Percentiles rank a stretch among this genome's conserved stretches.
Evolutionary conservation across 2,888 invertebrate genomes (phyloP).

Genomic region (Electrophaes corylata): DNA sequence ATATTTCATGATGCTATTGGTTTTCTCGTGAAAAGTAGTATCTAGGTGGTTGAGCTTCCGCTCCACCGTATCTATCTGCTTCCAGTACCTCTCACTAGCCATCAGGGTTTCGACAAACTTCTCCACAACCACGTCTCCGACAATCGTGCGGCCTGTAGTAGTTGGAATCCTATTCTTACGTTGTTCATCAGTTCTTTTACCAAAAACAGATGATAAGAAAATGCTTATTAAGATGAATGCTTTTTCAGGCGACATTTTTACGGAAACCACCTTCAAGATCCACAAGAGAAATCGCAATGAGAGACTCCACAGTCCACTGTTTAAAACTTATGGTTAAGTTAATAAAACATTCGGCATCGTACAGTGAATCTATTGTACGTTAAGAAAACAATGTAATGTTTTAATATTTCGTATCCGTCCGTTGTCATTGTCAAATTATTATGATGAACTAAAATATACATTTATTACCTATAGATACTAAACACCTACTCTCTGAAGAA

Average conservation of each 20-base stretch:
- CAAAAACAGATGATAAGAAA: slow-evolving; percentile 24
- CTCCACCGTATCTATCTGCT: slow-evolving; percentile 66
- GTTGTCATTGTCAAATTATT: background rate
- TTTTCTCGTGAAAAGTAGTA: slow-evolving; percentile 60
- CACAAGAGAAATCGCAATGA: slow-evolving; percentile 34
- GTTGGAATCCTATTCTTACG: slow-evolving; percentile 31
- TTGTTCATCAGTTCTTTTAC: slow-evolving; percentile 27
- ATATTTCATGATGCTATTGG: slow-evolving; percentile 64
- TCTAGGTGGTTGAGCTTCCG: slow-evolving; percentile 63
- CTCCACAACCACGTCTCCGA: slow-evolving; percentile 61
- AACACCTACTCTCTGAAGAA: no score
- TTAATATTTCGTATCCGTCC: slow-evolving; percentile 30
- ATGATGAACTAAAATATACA: background rate
- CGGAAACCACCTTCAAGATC: slow-evolving; percentile 28
- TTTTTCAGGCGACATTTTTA: slow-evolving; percentile 42
- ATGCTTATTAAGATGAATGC: slow-evolving; percentile 28
- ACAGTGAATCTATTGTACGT: slow-evolving; percentile 29
- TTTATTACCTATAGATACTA: no score
- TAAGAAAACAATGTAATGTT: slow-evolving; percentile 50
- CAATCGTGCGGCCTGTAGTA: slow-evolving; percentile 40
- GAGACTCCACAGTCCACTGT: slow-evolving; percentile 10
- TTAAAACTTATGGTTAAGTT: slow-evolving; percentile 29
- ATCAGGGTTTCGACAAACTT: slow-evolving; percentile 71
- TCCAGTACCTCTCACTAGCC: slow-evolving; percentile 67
- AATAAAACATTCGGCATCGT: slow-evolving; percentile 31